Percentiles rank a stretch among this genome's conserved stretches.
Evolutionary conservation across 2,888 invertebrate species (phyloP).

Genomic region (Platycheirus albimanus): DNA sequence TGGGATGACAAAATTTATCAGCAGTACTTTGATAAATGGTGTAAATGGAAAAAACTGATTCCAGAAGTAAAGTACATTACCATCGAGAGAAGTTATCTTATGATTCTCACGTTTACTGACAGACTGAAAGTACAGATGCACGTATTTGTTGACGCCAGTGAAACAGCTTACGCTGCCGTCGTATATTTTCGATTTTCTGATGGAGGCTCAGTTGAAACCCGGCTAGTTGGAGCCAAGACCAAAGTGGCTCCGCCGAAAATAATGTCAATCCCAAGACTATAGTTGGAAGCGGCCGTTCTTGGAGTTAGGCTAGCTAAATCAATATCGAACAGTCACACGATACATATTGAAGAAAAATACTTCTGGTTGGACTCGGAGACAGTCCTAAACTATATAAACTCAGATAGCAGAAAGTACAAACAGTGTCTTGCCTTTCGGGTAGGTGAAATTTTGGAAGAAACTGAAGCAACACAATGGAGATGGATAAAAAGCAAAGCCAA

Average conservation of each 20-base stretch:
- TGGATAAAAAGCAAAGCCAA: slow-evolving; percentile 11
- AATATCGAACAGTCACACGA: slow-evolving; percentile 22
- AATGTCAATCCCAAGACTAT: slow-evolving; percentile 68
- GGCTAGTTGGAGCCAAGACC: slow-evolving; percentile 62
- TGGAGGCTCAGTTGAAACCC: slow-evolving; percentile 22
- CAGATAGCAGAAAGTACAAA: slow-evolving; percentile 70
- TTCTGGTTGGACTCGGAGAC: slow-evolving; percentile 75
- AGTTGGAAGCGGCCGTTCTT: slow-evolving; percentile 69
- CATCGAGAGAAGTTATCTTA: slow-evolving; percentile 11
- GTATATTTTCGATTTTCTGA: slow-evolving; percentile 61
- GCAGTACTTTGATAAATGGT: slow-evolving; percentile 3
- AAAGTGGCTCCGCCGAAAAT: slow-evolving; percentile 68
- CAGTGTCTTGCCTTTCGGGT: slow-evolving; percentile 74
- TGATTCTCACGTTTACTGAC: neutral
- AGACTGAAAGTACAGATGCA: slow-evolving; percentile 27
- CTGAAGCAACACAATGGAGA: neutral
- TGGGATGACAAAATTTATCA: slow-evolving; percentile 12
- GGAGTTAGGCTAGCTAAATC: slow-evolving; percentile 47
- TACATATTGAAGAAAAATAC: slow-evolving; percentile 39
- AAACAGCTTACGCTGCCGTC: slow-evolving; percentile 67
- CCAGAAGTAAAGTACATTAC: neutral
- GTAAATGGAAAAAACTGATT: neutral
- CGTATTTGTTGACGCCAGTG: slow-evolving; percentile 65
- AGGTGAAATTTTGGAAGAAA: slow-evolving; percentile 57
- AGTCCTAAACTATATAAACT: slow-evolving; percentile 73